Percentiles rank a stretch among this genome's conserved stretches.
Evolutionary conservation across 1,140 invertebrate genomes (phyloP).

Genomic region (Condylostylus longicornis): DNA sequence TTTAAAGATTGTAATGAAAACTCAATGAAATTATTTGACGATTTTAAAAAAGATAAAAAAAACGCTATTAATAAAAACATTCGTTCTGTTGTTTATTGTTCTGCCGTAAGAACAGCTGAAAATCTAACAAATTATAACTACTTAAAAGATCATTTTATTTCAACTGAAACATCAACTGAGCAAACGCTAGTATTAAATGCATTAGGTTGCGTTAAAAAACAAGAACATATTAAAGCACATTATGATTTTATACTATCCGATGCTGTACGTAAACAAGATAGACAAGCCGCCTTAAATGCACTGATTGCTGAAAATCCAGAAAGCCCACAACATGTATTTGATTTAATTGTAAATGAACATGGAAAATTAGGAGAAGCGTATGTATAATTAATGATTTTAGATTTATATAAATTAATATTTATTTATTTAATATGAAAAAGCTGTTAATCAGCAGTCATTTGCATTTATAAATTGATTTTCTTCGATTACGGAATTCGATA

Average conservation of each 20-base stretch:
- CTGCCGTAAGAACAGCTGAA: constrained; percentile 29
- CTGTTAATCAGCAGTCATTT: neutral
- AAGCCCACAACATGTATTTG: constrained; percentile 23
- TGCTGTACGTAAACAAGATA: constrained; percentile 19
- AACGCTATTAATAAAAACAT: constrained; percentile 32
- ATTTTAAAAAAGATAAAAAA: constrained; percentile 3
- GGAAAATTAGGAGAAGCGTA: constrained; percentile 27
- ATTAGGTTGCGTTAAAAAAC: constrained; percentile 36
- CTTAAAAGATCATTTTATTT: no score
- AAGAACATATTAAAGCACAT: constrained; percentile 22
- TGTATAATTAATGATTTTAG: constrained; percentile 16
- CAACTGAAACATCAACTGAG: constrained; percentile 33
- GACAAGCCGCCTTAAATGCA: constrained; percentile 14
- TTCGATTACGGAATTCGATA: neutral
- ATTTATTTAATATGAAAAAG: constrained; percentile 2
- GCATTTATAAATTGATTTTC: no score
- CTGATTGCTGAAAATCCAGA: constrained; percentile 20
- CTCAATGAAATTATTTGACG: constrained; percentile 8
- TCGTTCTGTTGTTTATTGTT: constrained; percentile 38
- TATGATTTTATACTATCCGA: constrained; percentile 13
- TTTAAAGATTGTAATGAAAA: constrained; percentile 28
- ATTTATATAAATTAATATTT: neutral
- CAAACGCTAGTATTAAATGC: constrained; percentile 35
- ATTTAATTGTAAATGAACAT: constrained; percentile 30
- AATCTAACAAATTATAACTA: no score